Conservation (phyloP, 1,140 invertebrate genomes). For the Caenorhabditis elegans region DNA sequence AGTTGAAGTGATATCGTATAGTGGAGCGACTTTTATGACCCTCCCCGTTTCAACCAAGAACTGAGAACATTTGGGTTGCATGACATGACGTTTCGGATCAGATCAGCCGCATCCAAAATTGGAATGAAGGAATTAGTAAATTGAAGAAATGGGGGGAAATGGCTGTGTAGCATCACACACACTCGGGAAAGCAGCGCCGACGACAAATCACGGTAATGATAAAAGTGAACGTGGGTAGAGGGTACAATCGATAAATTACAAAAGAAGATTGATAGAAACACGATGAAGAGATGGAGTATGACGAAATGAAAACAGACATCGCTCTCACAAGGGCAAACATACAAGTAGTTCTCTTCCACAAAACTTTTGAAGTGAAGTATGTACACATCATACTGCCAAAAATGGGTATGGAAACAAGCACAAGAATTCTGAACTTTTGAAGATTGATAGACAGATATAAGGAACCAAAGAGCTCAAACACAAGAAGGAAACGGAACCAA, state of each 20-base stretch:
- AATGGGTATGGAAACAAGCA: background rate
- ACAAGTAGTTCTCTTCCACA: background rate
- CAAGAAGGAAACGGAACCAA: background rate
- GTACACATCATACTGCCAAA: conserved; percentile 8
- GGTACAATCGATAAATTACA: conserved; percentile 22
- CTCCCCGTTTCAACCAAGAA: background rate
- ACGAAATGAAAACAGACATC: conserved; percentile 22
- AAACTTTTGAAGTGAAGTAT: background rate
- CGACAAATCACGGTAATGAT: conserved; percentile 15
- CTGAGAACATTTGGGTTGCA: no score
- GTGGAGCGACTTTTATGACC: conserved; percentile 9
- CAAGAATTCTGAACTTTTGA: background rate
- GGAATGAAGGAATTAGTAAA: background rate
- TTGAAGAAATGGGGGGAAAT: background rate
- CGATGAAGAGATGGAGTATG: background rate
- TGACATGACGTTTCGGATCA: conserved; percentile 17
- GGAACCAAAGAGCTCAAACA: background rate
- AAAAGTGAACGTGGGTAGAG: background rate
- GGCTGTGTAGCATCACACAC: background rate
- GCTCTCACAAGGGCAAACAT: conserved; percentile 12
- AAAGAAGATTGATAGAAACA: conserved; percentile 24
- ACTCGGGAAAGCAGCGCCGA: background rate
- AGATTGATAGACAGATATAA: background rate
- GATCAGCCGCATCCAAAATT: background rate
- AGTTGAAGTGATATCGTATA: background rate